Base-by-base conservation (phyloP, 2,797 vertebrate species). In the Diplodus puntazzo region DNA sequence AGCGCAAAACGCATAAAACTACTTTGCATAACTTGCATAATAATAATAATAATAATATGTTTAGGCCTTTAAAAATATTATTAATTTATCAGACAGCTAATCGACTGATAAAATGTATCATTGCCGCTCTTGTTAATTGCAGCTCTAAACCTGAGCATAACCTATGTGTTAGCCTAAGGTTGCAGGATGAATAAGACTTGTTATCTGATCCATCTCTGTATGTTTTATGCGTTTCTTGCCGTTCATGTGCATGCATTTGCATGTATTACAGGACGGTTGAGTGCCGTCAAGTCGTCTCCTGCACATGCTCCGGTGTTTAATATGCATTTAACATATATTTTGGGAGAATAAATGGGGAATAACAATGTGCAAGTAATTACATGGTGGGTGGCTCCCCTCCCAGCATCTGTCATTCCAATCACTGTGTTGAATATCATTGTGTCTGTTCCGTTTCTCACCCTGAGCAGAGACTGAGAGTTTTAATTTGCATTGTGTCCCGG, bases 281-380 rank as follows among this genome's bases (percentile, higher is more conserved):
- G 65, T 75, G 53, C 50, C 70, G 86, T 66, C 48, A 61, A 79
- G 73, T 60, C 11, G 0, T 17, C 61, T 80, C 27, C 21, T 13
- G 76, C 72, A 69, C 86, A 83, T 75, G 73, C 89, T 88, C 83
- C 84, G 55, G 82, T 87, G 86, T 87, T 92, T 91, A 91, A 93
- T 89, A 92, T 93, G 89, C 83, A 85, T 92, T 91, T 87, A 93
- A 92, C 87, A 88, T 85, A 93, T 84, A 92, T 88, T 92, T 88
- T 79, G 58, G 68, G 64, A 77, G 85, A 88, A 89, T 87, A 89
- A 89, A 89, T 69, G 61, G 75, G 68, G 85, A 93, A 93, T 93
- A 92, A 93, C 88, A 93, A 94, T 90, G 86, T 81, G 82, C 73
- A 79, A 76, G 90, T 92, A 93, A 94, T 95, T 94, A 92, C 90